Evolutionary conservation across 2,113 vertebrate species (phyloP).

Genomic region (Alligator sinensis): DNA sequence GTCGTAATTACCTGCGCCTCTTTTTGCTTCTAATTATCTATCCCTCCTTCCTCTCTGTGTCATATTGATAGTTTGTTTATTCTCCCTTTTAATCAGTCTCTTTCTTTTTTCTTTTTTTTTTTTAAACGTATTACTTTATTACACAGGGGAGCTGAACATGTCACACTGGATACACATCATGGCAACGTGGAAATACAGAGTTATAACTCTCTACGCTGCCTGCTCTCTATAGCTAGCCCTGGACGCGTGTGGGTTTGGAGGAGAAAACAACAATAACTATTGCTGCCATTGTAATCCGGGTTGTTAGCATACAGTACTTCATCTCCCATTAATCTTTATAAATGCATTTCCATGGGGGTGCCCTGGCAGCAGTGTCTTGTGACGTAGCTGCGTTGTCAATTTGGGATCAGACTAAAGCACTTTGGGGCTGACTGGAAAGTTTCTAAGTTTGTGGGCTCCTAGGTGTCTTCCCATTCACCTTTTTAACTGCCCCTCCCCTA

Average conservation of each 20-base stretch:
- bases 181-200: background rate
- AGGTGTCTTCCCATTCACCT: background rate
- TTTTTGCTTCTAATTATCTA: conserved; percentile 81
- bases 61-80: conserved; percentile 80
- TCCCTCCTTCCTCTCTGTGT: conserved; percentile 68
- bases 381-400: conserved; percentile 62
- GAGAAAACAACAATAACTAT: conserved; percentile 38
- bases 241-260: conserved; percentile 21
- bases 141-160: conserved; percentile 57
- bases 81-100: conserved; percentile 73
- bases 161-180: conserved; percentile 58
- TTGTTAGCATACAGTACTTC: conserved; percentile 57
- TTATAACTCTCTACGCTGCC: background rate
- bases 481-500: background rate
- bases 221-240: conserved; percentile 1
- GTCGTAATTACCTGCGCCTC: conserved; percentile 71
- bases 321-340: conserved; percentile 71
- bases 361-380: conserved; percentile 57
- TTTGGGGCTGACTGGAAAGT: too few species aligned
- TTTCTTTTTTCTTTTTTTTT: conserved; percentile 17
- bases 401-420: conserved; percentile 46
- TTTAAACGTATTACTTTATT: conserved; percentile 50
- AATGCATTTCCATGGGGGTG: conserved; percentile 53
- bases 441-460: background rate
- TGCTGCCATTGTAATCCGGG: conserved; percentile 48